Base-by-base conservation (phyloP, 2,113 vertebrate genomes). In the Ammodytes dubius region DNA sequence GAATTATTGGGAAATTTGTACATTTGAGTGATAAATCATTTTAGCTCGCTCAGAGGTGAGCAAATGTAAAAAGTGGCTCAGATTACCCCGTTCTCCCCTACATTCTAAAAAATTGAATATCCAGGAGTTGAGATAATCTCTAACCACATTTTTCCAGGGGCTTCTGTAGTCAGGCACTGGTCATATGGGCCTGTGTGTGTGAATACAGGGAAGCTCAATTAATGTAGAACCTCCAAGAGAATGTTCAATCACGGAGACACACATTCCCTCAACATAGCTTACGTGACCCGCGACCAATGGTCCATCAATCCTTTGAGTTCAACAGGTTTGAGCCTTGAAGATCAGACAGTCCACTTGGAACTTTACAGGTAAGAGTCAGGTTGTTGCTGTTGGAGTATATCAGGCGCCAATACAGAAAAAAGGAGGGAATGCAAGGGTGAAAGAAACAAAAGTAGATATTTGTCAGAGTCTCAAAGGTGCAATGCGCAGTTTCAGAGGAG, bases 141-240 rank as follows among this genome's bases (percentile, higher is more conserved):
- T 27, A 15, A 19, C 40, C 17, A 35, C 56, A 70, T 76, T 27
- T 47, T 84, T 81, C 58, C 54, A 63, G 57, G 74, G 67, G 27
- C 27, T 27, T 27, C 85, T 58, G 65, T 1, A 27, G 27, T 27
- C 77, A 84, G 69, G 76, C 81, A 9, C 75, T 43, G 84, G 78
- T 87, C 82, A 79, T 80, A 84, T 17, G 69, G 65, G 67, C 67
- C 84, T 47, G 82, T 35, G 74, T 35, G 74, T 87, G 85, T 87
- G 88, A 91, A 91, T 90, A 88, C 84, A 74, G 77, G 66, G 70
- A 27, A 92, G 89, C 87, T 91, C 91, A 90, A 89, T 92, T 91
- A 91, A 88, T 19, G 56, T 59, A 46, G 71, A 54, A 86, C 27
- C 27, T 27, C 67, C 74, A 5, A 59, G 87, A 78, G 90, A 86